phyloP scores from a whole-genome alignment of 2,797 vertebrate species.

The Mus caroli region DNA sequence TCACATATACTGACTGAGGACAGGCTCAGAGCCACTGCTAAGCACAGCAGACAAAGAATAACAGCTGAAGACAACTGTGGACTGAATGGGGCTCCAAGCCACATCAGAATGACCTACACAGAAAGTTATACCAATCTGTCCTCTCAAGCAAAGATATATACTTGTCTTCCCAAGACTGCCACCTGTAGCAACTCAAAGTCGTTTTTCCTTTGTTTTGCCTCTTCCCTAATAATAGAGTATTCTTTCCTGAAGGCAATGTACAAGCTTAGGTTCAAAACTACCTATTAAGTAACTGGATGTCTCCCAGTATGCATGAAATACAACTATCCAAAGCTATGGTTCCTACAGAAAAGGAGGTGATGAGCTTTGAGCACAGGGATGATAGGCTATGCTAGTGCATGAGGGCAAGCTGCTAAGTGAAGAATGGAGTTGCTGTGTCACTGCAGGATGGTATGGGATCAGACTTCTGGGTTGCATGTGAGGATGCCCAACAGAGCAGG shows the following conservation, averaged over 20 bases:
- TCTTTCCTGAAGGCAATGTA: neutral
- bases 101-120: neutral
- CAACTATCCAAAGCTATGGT: neutral
- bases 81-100: neutral
- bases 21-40: neutral
- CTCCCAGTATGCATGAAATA: neutral
- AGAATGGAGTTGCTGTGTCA: neutral
- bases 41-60: neutral
- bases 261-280: neutral
- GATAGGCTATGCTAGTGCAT: neutral
- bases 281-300: neutral
- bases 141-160: neutral
- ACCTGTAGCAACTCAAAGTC: neutral
- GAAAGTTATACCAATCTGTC: neutral
- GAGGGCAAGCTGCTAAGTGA: neutral
- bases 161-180: no score
- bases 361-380: slow-evolving; percentile 8
- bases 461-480: neutral
- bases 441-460: neutral
- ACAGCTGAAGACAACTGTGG: neutral
- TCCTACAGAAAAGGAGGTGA: neutral
- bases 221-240: neutral
- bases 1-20: no score
- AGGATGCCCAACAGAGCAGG: neutral
- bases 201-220: neutral